Conservation (phyloP, 2,797 vertebrate genomes). For the Hipposideros larvatus region DNA sequence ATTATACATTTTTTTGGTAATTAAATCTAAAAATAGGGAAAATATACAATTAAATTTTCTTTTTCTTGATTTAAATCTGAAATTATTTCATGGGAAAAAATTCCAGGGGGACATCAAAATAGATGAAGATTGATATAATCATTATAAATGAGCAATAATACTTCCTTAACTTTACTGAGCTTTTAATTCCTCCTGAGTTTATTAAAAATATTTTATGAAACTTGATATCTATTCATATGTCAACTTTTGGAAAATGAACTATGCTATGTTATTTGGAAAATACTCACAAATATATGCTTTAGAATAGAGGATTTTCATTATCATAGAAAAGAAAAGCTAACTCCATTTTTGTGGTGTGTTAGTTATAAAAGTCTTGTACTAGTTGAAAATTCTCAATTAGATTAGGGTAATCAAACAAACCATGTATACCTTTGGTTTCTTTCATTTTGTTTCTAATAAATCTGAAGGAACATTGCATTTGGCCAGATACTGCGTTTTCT, state of each 20-base stretch:
- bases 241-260: constrained; percentile 45
- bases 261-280: constrained; percentile 29
- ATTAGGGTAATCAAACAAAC: background rate
- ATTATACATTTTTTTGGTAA: constrained; percentile 32
- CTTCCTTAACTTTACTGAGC: background rate
- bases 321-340: background rate
- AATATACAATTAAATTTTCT: background rate
- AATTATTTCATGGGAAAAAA: constrained; percentile 55
- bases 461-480: background rate
- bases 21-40: background rate
- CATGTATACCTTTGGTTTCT: background rate
- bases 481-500: background rate
- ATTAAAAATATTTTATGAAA: constrained; percentile 52
- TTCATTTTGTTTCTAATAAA: constrained; percentile 29
- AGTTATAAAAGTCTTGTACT: background rate
- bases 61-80: constrained; percentile 49
- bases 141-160: constrained; percentile 16
- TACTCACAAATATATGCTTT: constrained; percentile 3
- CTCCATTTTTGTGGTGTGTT: background rate
- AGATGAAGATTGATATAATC: constrained; percentile 20
- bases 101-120: background rate
- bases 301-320: constrained; percentile 13
- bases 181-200: constrained; percentile 34
- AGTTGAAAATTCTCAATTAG: constrained; percentile 20
- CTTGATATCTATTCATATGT: background rate